A percentile compares a stretch with the other conserved stretches of the same genome.
These are phyloP conservation scores for Lithophane semibrunnea DNA, from an alignment of 2,888 invertebrate species.

Conservation along the genomic window DNA sequence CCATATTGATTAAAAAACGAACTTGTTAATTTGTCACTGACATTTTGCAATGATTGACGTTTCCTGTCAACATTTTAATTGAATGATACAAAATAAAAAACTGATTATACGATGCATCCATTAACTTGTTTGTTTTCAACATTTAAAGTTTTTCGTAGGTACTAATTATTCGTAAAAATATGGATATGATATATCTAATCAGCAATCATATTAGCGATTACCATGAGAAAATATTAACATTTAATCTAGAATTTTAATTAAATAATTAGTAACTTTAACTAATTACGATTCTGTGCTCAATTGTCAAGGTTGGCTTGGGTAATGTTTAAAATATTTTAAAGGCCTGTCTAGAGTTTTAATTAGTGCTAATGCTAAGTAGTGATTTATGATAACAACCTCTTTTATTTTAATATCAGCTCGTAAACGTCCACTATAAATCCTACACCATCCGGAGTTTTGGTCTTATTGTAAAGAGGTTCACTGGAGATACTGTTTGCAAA, in stretches of 20 bases:
- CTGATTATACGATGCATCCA: not conserved
- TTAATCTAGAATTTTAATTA: slow-evolving; percentile 39
- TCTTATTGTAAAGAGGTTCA: too few relatives aligned
- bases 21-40: slow-evolving; percentile 24
- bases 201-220: slow-evolving; percentile 10
- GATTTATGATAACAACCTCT: slow-evolving; percentile 11
- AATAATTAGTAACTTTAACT: slow-evolving; percentile 39
- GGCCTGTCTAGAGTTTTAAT: slow-evolving; percentile 25
- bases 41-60: slow-evolving; percentile 45
- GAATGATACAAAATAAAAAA: not conserved
- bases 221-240: slow-evolving; percentile 50
- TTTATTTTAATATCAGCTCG: not conserved
- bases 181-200: slow-evolving; percentile 6
- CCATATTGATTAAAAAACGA: not conserved
- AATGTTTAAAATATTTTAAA: slow-evolving; percentile 18
- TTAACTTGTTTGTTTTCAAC: not conserved
- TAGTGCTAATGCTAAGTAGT: not conserved
- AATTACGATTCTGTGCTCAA: slow-evolving; percentile 33
- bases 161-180: slow-evolving; percentile 5
- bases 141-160: slow-evolving; percentile 16
- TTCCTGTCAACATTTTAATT: slow-evolving; percentile 28
- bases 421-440: too few relatives aligned
- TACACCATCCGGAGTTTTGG: too few relatives aligned
- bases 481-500: too few relatives aligned
- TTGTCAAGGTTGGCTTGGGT: slow-evolving; percentile 46